Base-by-base conservation (phyloP, 2,797 vertebrate genomes). In the Enteromius unitaeniatus region DNA sequence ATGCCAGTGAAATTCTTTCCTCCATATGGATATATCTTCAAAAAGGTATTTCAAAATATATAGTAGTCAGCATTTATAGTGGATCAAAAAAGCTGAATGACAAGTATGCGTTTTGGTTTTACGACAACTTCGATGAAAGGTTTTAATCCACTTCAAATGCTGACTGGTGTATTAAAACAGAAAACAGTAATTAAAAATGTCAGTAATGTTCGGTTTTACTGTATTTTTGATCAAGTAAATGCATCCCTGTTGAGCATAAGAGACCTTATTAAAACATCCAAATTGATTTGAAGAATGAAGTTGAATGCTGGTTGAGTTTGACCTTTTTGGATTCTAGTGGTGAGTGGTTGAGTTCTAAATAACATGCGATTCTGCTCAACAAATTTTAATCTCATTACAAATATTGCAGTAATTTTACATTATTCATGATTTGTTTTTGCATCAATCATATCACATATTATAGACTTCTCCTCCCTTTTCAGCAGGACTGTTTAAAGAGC, bases 21-120 rank as follows among this genome's bases (percentile, higher is more conserved):
- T 88, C 85, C 87, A 88, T 87, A 88, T 88, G 87, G 86, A 84
- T 85, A 87, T 85, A 79, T 82, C 73, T 87, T 90, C 79, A 86
- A 87, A 72, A 82, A 85, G 80, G 84, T 37, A 37, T 19, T 64
- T 58, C n/a, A 58, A 26, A 26, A 60, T 26, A 26, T 60, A 53
- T 53, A 53, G 51, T 53, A 53, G 17, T 53, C 51, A 53, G 17
- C 51, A 53, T 21, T 21, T 53, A 8, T 3, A 53, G 19, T 8
- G 51, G 51, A 21, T 53, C 19, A 21, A 53, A 53, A 21, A 53
- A 53, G 17, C 21, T 17, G 17, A 7, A 8, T 0, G 17, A 53
- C 49, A 53, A 53, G 17, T 7, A 53, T 7, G 2, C 6, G 6
- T 51, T 17, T 51, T 17, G 47, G 47, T 53, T 53, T 53, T 53